These are phyloP conservation scores for Dicrurus megarhynchus DNA, from an alignment of 2,113 vertebrate genomes.

Conservation along the genomic window DNA sequence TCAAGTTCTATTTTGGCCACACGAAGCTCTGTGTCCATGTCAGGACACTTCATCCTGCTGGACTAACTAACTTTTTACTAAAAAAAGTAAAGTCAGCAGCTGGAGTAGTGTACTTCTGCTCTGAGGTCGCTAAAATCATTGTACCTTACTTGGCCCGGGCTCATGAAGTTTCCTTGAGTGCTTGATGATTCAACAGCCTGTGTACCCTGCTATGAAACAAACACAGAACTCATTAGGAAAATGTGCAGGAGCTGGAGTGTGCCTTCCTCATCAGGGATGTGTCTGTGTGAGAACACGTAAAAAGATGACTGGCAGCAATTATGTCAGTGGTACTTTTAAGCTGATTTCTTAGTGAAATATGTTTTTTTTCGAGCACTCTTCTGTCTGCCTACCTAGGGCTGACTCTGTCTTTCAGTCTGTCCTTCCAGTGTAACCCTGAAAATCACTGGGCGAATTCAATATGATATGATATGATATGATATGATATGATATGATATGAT, in stretches of 20 bases:
- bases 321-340: not conserved
- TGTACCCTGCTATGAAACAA: not conserved
- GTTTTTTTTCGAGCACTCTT: not conserved
- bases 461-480: not conserved
- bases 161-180: not conserved
- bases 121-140: not conserved
- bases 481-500: too few species aligned
- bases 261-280: not conserved
- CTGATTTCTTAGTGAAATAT: not conserved
- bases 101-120: not conserved
- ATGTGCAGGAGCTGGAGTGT: not conserved
- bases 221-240: not conserved
- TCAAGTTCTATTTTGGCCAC: not conserved
- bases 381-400: not conserved
- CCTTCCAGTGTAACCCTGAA: not conserved
- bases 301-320: not conserved
- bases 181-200: not conserved
- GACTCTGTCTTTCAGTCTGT: not conserved
- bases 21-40: fast-evolving
- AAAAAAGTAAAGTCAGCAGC: not conserved
- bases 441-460: not conserved
- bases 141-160: not conserved
- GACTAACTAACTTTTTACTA: not conserved
- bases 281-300: not conserved
- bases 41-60: not conserved